These are phyloP conservation scores for Motacilla tschutschensis DNA, from an alignment of 2,113 vertebrate genomes.

Conservation along the genomic window DNA sequence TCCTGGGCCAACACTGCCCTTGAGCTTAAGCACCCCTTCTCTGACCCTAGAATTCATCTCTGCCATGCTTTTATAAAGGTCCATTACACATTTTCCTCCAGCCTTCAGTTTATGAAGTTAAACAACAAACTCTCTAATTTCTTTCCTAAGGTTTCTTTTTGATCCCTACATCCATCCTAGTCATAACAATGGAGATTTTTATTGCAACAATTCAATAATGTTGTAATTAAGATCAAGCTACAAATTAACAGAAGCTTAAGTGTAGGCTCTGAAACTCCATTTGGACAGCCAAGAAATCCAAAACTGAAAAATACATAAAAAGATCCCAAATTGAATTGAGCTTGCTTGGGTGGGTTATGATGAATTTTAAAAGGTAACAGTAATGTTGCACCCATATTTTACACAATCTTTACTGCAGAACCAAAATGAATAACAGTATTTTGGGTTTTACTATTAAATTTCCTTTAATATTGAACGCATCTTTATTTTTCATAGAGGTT, in stretches of 20 bases:
- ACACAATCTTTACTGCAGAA: neutral
- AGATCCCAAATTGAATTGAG: neutral
- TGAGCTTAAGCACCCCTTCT: neutral
- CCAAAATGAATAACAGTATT: rapidly evolving
- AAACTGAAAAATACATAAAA: neutral
- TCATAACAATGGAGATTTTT: neutral
- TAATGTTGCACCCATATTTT: neutral
- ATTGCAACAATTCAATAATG: neutral
- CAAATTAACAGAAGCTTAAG: slow-evolving; percentile 10
- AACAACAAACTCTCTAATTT: neutral
- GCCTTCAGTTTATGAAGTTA: neutral
- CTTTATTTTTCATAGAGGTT: neutral
- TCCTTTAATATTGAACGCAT: neutral
- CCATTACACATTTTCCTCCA: neutral
- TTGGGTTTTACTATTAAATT: neutral
- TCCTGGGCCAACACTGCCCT: neutral
- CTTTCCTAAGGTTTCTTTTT: neutral
- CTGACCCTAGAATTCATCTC: neutral
- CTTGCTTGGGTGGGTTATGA: neutral
- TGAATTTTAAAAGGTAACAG: neutral
- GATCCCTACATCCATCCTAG: neutral
- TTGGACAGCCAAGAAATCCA: neutral
- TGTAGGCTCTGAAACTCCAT: neutral
- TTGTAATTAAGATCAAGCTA: neutral
- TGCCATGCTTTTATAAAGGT: neutral